Evolutionary conservation across 2,113 vertebrate genomes (phyloP), one percentile per base, ranked within the genome.

Genomic region (Indri indri): DNA sequence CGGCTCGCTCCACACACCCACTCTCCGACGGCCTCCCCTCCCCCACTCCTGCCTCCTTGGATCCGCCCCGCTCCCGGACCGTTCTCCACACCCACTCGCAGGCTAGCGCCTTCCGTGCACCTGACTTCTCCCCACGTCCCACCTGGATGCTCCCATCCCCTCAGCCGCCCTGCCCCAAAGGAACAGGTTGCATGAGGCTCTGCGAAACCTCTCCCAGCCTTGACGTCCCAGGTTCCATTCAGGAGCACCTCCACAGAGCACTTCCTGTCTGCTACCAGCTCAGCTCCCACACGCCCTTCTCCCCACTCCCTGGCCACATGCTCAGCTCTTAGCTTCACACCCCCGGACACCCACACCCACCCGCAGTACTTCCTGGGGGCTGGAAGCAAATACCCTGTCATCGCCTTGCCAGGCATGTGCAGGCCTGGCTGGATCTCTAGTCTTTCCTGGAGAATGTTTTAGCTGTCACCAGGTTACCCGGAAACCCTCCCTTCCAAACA

Each of bases 171-270:
- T 54, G 85, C 59, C 76, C 63, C 79, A 20, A 57, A 80, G 94
- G 82, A 96, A 95, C 94, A 91, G 96, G 95, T 95, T 97, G 94
- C 80, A 27, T 0, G 86, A 61, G 81, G 50, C 42, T 52, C 84
- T 76, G 32, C 32, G 85, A 82, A 94, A 47, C 14, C 94, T 30
- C 57, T 10, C 63, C 61, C 23, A 50, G 80, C 18, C 70, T 57
- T 59, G 90, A 83, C 74, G 70, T 88, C 68, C 40, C 57, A 25
- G 87, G 68, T 68, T 76, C 65, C 68, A 9, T 90, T 81, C 83
- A 8, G 61, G 71, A 91, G 12, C 71, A 45, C 47, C 34, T 12
- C 42, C 34, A 25, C 66, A 32, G 1, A 18, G 71, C 34, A 32
- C 76, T 54, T 42, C 34, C 61, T 61, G 34, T 74, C 74, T 50